phyloP scores from a whole-genome alignment of 2,113 vertebrate genomes.

The Apteryx mantelli region DNA sequence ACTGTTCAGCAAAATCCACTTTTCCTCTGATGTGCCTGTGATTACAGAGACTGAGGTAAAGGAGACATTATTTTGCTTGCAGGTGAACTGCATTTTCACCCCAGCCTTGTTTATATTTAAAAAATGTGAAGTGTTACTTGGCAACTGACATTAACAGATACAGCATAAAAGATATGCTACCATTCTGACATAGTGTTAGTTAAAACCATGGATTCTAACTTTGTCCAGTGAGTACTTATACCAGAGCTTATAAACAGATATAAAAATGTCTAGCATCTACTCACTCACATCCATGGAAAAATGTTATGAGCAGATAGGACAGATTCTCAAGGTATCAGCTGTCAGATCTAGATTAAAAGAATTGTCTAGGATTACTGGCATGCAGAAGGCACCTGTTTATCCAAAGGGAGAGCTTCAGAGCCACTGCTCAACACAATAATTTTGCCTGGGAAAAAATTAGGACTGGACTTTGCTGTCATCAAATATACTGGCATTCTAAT shows the following conservation, averaged over 20 bases:
- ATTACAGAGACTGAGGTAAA: not conserved
- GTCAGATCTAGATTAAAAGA: not conserved
- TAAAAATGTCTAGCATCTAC: not conserved
- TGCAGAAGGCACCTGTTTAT: slow-evolving; percentile 28
- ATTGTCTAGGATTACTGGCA: slow-evolving; percentile 1
- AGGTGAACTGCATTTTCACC: not conserved
- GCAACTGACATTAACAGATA: not conserved
- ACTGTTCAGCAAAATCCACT: not conserved
- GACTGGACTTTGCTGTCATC: not conserved
- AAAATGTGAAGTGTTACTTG: not conserved
- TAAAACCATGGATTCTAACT: not conserved
- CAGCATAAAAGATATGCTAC: not conserved
- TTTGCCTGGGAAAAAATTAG: not conserved
- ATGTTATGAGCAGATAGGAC: not conserved
- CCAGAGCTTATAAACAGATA: not conserved
- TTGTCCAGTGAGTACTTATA: not conserved
- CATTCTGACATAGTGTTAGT: not conserved
- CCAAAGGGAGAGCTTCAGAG: not conserved
- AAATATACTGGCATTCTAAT: not conserved
- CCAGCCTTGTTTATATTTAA: not conserved
- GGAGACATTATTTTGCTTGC: not conserved
- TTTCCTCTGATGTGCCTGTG: not conserved
- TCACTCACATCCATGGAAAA: not conserved
- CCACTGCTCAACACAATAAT: not conserved
- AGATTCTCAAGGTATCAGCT: slow-evolving; percentile 13